phyloP scores from a whole-genome alignment of 2,888 invertebrate genomes.

The Leucozona laternaria region DNA sequence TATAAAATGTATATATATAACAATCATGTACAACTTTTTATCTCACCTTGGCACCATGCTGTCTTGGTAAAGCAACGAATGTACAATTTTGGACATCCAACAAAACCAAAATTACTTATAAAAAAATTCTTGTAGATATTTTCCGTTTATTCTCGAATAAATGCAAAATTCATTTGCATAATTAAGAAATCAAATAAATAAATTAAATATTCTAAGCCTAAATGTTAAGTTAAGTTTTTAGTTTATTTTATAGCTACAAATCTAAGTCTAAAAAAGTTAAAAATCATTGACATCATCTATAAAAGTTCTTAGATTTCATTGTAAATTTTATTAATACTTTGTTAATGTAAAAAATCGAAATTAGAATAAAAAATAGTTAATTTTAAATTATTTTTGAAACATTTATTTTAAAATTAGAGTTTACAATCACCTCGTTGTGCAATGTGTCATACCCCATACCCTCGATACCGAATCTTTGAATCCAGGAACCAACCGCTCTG shows the following conservation, averaged over 20 bases:
- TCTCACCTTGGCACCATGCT: constrained; percentile 17
- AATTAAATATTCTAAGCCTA: neutral
- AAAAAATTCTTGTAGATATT: constrained; percentile 11
- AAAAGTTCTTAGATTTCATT: constrained; percentile 16
- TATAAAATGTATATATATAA: constrained; percentile 25
- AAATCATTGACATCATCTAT: neutral
- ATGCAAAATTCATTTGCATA: neutral
- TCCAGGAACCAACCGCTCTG: too few relatives aligned
- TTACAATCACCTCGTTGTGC: neutral
- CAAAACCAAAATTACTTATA: neutral
- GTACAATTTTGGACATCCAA: constrained; percentile 13
- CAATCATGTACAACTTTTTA: constrained; percentile 34
- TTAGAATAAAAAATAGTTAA: constrained; percentile 14
- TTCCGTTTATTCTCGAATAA: constrained; percentile 1
- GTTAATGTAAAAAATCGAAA: constrained; percentile 6
- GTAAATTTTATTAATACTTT: constrained; percentile 5
- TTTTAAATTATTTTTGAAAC: neutral
- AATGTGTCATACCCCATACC: too few relatives aligned
- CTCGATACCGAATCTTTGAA: too few relatives aligned
- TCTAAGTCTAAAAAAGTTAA: neutral
- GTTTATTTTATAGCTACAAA: neutral
- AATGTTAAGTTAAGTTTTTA: neutral
- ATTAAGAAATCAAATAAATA: neutral
- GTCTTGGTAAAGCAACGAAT: constrained; percentile 16
- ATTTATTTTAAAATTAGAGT: neutral